These are phyloP conservation scores for Acanthaster planci DNA, from an alignment of 35 echinoderm and acorn worm genomes.

Conservation along the genomic window DNA sequence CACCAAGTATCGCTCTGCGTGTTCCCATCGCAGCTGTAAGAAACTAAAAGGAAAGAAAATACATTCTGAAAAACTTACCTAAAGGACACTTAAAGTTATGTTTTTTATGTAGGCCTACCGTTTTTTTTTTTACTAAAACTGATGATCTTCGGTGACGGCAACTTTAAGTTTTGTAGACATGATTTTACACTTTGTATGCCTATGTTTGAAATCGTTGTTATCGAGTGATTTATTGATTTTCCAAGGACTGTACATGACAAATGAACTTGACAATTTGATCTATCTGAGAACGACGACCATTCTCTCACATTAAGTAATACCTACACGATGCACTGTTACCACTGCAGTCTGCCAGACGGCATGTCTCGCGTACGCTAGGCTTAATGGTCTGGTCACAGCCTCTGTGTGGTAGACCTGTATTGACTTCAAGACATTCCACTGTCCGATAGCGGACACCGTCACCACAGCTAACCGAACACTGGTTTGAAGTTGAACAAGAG, in stretches of 20 bases:
- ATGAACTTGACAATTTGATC: no score
- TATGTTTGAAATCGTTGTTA: no score
- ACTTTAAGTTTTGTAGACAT: not conserved
- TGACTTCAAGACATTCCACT: constrained; percentile 42
- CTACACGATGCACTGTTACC: not conserved
- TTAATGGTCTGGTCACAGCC: constrained; percentile 34
- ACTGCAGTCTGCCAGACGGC: not conserved
- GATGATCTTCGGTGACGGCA: not conserved
- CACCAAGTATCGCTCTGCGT: not conserved
- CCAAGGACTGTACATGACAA: no score
- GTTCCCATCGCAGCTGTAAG: not conserved
- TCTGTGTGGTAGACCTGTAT: not conserved
- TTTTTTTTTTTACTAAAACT: not conserved
- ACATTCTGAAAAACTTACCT: not conserved
- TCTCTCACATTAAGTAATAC: no score
- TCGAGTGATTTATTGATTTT: no score
- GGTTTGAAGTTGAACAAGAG: not conserved
- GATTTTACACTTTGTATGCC: no score
- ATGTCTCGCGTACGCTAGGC: constrained; percentile 22
- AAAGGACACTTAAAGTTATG: no score
- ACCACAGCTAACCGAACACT: constrained; percentile 67
- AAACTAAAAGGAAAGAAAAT: not conserved
- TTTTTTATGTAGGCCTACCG: no score
- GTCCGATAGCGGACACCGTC: constrained; percentile 25
- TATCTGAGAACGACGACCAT: no score